Evolutionary conservation across 1,140 invertebrate species (phyloP).

Genomic region (Saccostrea echinata): DNA sequence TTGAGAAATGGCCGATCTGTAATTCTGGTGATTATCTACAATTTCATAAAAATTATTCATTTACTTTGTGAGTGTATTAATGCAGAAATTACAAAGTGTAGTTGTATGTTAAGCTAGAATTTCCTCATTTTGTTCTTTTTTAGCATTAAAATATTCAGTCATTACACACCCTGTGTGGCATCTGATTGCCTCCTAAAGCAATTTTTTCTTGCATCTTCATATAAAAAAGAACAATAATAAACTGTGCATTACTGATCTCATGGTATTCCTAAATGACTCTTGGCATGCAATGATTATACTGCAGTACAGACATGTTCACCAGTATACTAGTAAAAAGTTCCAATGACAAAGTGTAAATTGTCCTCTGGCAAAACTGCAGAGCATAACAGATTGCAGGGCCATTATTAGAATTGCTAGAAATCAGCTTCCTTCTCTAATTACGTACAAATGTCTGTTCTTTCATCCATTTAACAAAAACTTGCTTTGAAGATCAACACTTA

Average conservation of each 20-base stretch:
- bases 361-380: neutral
- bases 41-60: too few species aligned
- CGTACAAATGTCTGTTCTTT: neutral
- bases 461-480: neutral
- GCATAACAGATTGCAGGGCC: slow-evolving; percentile 1
- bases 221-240: neutral
- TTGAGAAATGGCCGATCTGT: too few species aligned
- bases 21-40: too few species aligned
- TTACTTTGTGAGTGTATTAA: too few species aligned
- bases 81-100: too few species aligned
- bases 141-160: too few species aligned
- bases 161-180: too few species aligned
- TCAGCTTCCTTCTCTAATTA: slow-evolving; percentile 14
- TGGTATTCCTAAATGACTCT: neutral
- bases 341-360: slow-evolving; percentile 13
- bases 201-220: too few species aligned
- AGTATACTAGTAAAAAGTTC: too few species aligned
- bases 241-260: neutral
- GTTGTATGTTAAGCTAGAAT: too few species aligned
- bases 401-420: neutral
- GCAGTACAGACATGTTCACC: neutral
- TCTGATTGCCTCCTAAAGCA: too few species aligned
- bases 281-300: neutral
- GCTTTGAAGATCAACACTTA: neutral
- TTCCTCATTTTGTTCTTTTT: too few species aligned